Evolutionary conservation across 2,797 vertebrate species (phyloP), one percentile per base, ranked within the genome.

Genomic region (Paguma larvata): DNA sequence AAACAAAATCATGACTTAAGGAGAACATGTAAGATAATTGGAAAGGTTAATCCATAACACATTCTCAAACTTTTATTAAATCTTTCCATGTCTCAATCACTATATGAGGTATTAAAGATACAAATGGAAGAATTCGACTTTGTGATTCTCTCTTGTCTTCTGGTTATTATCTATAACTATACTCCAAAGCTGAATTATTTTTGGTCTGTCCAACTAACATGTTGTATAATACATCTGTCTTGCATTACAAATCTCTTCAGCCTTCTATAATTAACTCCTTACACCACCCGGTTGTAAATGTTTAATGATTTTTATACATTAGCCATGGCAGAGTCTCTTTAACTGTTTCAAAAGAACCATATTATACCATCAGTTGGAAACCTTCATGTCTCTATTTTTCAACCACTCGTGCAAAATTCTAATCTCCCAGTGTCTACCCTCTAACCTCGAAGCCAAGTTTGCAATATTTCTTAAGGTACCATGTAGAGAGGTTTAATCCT

Each of bases 401-500:
- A 97, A 2, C 67, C 91, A 48, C 65, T 10, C 0, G 0, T 94
- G 77, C 79, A 79, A 38, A 85, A 96, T 97, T 98, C 70, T 91
- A 93, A 97, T 92, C 65, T 94, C 32, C 53, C 14, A 80, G 48
- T 63, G 23, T 94, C 86, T 98, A 88, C 27, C n/a, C 77, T 93
- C 91, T 53, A 95, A 53, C 84, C 53, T 93, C 97, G 92, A 98
- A 98, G 16, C 1, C 0, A 6, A 96, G 78, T 82, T 92, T 80
- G 86, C 38, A 89, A n/a, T 51, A 82, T 97, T 98, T 98, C 96
- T 97, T 98, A 91, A 96, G 92, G 83, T 65, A 75, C 38, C 94
- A 70, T 5, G 44, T 53, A 67, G 53, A 97, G 72, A 80, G 41
- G 96, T 96, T 77, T 89, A 98, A 98, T 97, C 83, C 53, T 96